Evolutionary conservation across 2,797 vertebrate genomes (phyloP).

Genomic region (Peromyscus aztecus): DNA sequence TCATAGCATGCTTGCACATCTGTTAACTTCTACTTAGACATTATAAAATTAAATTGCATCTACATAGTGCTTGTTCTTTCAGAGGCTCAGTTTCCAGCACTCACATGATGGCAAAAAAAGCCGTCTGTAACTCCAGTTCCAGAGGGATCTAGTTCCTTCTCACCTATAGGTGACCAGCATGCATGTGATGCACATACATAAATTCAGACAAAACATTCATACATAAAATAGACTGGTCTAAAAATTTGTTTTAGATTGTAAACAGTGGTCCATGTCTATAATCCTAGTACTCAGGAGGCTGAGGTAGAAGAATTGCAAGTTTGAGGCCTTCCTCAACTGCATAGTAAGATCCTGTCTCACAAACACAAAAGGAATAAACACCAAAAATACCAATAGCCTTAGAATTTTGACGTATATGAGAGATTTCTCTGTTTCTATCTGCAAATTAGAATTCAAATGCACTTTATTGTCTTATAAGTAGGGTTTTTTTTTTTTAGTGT

Average conservation of each 20-base stretch:
- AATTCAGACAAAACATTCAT: neutral
- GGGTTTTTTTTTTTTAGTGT: neutral
- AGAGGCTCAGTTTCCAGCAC: neutral
- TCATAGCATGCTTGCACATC: neutral
- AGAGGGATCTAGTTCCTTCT: neutral
- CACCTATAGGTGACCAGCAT: neutral
- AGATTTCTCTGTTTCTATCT: slow-evolving; percentile 13
- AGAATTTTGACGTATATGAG: slow-evolving; percentile 26
- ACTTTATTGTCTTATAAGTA: neutral
- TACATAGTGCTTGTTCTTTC: neutral
- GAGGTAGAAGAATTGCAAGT: neutral
- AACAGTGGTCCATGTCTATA: neutral
- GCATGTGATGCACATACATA: neutral
- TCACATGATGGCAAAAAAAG: neutral
- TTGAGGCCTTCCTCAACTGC: neutral
- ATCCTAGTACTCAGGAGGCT: neutral
- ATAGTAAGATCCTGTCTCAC: neutral
- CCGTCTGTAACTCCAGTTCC: neutral
- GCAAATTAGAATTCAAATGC: slow-evolving; percentile 11
- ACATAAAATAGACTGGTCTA: neutral
- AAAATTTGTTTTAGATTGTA: neutral
- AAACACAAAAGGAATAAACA: neutral
- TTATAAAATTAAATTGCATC: neutral
- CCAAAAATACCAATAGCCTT: neutral
- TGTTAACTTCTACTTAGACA: neutral